Percentiles rank a stretch among this genome's conserved stretches.
phyloP scores from a whole-genome alignment of 2,113 vertebrate species.

The Microtus oregoni region DNA sequence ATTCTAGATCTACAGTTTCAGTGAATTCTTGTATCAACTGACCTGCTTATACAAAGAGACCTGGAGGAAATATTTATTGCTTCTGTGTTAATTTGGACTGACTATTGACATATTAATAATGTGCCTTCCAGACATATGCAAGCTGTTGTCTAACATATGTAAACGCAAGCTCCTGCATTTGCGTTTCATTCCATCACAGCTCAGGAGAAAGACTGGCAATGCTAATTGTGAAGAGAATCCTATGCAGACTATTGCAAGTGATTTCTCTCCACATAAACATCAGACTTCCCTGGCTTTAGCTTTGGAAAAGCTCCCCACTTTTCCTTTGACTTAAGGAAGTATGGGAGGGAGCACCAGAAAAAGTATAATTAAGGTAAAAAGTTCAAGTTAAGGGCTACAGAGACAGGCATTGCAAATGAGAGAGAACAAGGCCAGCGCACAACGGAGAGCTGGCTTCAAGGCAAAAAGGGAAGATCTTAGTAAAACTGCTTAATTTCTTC shows the following conservation, averaged over 20 bases:
- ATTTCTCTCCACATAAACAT: constrained; percentile 10
- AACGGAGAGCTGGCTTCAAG: neutral
- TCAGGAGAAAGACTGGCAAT: neutral
- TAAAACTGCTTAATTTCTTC: constrained; percentile 10
- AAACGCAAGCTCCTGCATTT: neutral
- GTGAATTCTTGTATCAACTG: neutral
- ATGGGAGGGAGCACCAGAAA: neutral
- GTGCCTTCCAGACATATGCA: neutral
- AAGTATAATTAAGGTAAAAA: neutral
- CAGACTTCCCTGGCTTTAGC: neutral
- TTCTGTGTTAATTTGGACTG: neutral
- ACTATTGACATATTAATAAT: constrained; percentile 1
- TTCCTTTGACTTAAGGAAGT: neutral
- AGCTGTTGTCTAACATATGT: neutral
- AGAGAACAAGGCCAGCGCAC: neutral
- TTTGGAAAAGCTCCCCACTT: neutral
- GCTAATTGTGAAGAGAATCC: neutral
- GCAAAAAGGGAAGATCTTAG: neutral
- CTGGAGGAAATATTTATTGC: neutral
- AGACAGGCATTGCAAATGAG: neutral
- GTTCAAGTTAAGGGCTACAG: neutral
- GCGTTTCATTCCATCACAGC: neutral
- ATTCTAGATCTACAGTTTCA: neutral
- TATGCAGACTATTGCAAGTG: neutral
- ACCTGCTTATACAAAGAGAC: neutral